Percentiles rank a stretch among this genome's conserved stretches.
Evolutionary conservation across 37 sponge, comb jelly and placozoan genomes (phyloP).

Genomic region (Agelas oroides): DNA sequence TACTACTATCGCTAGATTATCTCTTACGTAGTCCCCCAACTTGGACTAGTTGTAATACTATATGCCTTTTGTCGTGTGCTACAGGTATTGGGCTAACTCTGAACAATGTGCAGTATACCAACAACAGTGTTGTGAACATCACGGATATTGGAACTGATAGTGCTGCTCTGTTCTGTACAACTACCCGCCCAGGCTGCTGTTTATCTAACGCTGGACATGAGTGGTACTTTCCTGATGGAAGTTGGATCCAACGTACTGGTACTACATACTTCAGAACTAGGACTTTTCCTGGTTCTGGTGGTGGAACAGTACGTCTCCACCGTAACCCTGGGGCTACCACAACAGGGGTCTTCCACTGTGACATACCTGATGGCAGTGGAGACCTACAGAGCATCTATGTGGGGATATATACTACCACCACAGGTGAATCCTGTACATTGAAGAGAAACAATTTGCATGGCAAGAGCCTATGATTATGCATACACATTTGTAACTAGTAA

Average conservation of each 20-base stretch:
- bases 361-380: background rate
- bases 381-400: slow-evolving; percentile 13
- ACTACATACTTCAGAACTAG: too few relatives aligned
- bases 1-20: too few relatives aligned
- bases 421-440: background rate
- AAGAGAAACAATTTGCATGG: too few relatives aligned
- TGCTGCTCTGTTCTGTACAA: slow-evolving; percentile 24
- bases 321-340: background rate
- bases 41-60: too few relatives aligned
- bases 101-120: background rate
- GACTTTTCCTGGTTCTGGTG: background rate
- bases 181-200: background rate
- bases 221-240: slow-evolving; percentile 3
- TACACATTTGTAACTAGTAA: too few relatives aligned
- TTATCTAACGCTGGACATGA: background rate
- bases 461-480: too few relatives aligned
- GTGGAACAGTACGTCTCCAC: background rate
- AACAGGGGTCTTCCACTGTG: slow-evolving; percentile 30
- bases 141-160: slow-evolving; percentile 7
- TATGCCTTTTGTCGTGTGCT: too few relatives aligned
- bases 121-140: slow-evolving; percentile 25
- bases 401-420: slow-evolving; percentile 12
- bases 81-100: too few relatives aligned
- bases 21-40: too few relatives aligned
- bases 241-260: background rate